A percentile compares a stretch with the other conserved stretches of the same genome.
These are phyloP conservation scores for Panorpa germanica DNA, from an alignment of 2,888 invertebrate species.

Conservation along the genomic window DNA sequence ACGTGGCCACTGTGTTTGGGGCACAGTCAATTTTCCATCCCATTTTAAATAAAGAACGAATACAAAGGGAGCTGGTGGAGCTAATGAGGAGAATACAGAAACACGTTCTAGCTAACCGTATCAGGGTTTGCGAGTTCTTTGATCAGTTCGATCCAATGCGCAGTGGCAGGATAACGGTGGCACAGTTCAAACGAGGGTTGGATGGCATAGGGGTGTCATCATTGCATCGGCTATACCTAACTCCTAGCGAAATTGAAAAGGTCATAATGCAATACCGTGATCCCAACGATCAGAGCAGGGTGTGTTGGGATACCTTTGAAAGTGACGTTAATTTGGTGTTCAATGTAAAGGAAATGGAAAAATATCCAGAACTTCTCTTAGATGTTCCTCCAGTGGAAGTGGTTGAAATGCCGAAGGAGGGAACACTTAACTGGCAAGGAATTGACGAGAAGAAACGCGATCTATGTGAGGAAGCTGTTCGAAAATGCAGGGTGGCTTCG, in stretches of 20 bases:
- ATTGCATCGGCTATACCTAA: slow-evolving; percentile 31
- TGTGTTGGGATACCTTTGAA: slow-evolving; percentile 60
- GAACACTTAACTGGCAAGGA: slow-evolving; percentile 28
- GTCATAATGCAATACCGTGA: slow-evolving; percentile 49
- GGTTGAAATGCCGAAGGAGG: slow-evolving; percentile 25
- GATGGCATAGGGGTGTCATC: slow-evolving; percentile 43
- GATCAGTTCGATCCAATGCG: slow-evolving; percentile 52
- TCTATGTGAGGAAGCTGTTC: slow-evolving; percentile 38
- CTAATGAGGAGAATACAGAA: slow-evolving; percentile 45
- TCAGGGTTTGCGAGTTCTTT: slow-evolving; percentile 49
- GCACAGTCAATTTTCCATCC: slow-evolving; percentile 37
- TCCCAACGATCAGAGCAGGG: slow-evolving; percentile 43
- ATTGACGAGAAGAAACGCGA: slow-evolving; percentile 23
- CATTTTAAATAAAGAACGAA: slow-evolving; percentile 27
- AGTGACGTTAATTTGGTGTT: slow-evolving; percentile 57
- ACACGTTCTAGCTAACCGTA: slow-evolving; percentile 38
- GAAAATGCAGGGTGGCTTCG: slow-evolving; percentile 39
- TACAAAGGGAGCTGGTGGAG: slow-evolving; percentile 29
- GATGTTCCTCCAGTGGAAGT: slow-evolving; percentile 33
- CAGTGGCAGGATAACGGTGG: slow-evolving; percentile 44
- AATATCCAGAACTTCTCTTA: slow-evolving; percentile 37
- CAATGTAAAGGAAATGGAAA: slow-evolving; percentile 44
- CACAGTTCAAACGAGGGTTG: slow-evolving; percentile 51
- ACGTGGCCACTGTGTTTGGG: slow-evolving; percentile 29
- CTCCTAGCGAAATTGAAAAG: slow-evolving; percentile 39